Base-by-base conservation (phyloP, 2,113 vertebrate genomes). In the Pseudorhombus dupliciocellatus region DNA sequence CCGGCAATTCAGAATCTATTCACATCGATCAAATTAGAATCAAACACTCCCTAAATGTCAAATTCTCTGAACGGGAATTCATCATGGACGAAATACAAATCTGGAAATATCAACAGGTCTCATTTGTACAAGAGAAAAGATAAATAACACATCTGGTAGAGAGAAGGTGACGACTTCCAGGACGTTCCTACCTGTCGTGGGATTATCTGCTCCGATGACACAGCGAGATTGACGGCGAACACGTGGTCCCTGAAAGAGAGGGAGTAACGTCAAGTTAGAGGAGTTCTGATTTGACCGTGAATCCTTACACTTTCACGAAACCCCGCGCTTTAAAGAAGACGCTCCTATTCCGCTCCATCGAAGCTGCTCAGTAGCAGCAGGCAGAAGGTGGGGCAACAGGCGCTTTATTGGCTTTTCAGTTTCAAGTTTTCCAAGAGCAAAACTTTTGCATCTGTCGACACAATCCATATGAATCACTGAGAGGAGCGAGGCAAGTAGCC, bases 191-290 rank as follows among this genome's bases (percentile, higher is more conserved):
- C 97, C 94, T 95, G 94, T 79, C 90, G 88, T 2, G 96, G 95
- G 80, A 95, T 83, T 75, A 98, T 95, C 68, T 82, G 90, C 84
- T 95, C 92, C 34, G 85, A 69, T 21, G 94, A 94, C 76, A 82
- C 61, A 40, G 91, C 91, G 16, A 98, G 95, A 76, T 96, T 95
- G 63, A 98, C 91, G 84, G 95, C 94, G 53, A 95, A 98, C 81
- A 98, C 94, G 18, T 97, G 95, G 80, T 98, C 97, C 88, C 97
- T 98, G 89, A 2, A 70, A 78, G 58, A 83, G 9, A 81, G 0
- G 22, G 62, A 74, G 69, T 22, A 26, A 1, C 54, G 0, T 61
- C 51, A 51, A 18, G 30, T 80, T 65, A 79, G 11, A 11, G 11
- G 31, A 37, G 34, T 37, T 37, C 4, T 37, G 10, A 12, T 12